Base-by-base conservation (phyloP, 2,113 vertebrate genomes). In the Poecile atricapillus region DNA sequence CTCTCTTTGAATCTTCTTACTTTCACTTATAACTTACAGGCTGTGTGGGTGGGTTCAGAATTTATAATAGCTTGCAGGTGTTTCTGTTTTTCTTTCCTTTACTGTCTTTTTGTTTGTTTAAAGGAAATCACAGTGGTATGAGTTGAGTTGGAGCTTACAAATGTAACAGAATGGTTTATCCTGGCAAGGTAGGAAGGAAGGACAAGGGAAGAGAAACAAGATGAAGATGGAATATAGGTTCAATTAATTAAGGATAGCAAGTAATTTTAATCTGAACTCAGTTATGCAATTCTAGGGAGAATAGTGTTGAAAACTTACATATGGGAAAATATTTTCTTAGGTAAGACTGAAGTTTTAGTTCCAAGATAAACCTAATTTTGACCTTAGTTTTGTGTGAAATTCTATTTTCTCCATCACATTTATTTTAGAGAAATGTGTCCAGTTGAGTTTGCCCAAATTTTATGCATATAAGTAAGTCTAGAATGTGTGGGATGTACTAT, bases 21-120 rank as follows among this genome's bases (percentile, higher is more conserved):
- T 95, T 94, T 96, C 91, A 67, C 83, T 95, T 97, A 74, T 37
- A 93, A 82, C 90, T 79, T 94, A 2, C 50, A 86, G 65, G 5
- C 52, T 75, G 82, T 28, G 89, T 96, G 95, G 93, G 96, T 96
- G 95, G 94, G 86, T 95, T 69, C 83, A 75, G 83, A 84, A 87
- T 89, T 95, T 86, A 22, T 97, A 97, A 97, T 97, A 73, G 95
- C 84, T 94, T 94, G 94, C 97, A 97, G 95, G 97, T 97, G 96
- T 85, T 91, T 96, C 53, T 97, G 95, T 94, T 97, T 97, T 95
- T 90, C 95, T 85, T 84, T 92, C 87, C 56, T 95, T 97, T 74
- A 27, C 91, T 95, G 95, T 96, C 96, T 91, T 87, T 83, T 83
- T 97, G 90, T 96, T 97, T 97, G 91, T 95, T 97, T 97, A 94